These are phyloP conservation scores for Buphagus erythrorhynchus DNA, from an alignment of 2,797 vertebrate genomes.

Conservation along the genomic window DNA sequence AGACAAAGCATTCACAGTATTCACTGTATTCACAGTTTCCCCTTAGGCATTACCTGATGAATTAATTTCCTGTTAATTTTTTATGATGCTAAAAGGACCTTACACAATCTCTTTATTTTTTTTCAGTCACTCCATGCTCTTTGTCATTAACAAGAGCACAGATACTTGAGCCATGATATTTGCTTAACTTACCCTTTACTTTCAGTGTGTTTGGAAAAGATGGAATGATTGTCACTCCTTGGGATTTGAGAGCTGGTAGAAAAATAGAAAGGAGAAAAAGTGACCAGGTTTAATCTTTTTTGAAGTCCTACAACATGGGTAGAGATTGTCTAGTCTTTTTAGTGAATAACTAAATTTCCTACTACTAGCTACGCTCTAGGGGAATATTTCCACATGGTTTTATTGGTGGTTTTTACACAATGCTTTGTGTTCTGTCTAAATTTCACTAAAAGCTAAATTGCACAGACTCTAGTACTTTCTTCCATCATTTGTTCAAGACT, in stretches of 20 bases:
- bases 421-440: neutral
- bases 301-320: neutral
- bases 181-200: slow-evolving; percentile 66
- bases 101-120: neutral
- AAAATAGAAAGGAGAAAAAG: neutral
- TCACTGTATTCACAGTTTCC: neutral
- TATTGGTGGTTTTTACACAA: neutral
- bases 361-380: neutral
- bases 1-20: neutral
- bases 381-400: neutral
- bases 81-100: neutral
- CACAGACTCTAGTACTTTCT: neutral
- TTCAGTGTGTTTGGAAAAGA: slow-evolving; percentile 22
- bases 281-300: neutral
- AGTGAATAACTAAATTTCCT: neutral
- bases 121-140: neutral
- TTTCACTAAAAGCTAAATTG: neutral
- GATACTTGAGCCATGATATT: neutral
- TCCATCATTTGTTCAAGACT: neutral
- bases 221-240: slow-evolving; percentile 44
- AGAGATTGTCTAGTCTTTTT: neutral
- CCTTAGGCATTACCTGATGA: neutral
- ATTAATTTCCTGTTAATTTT: neutral
- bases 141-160: neutral
- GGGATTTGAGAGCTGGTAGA: neutral